Conservation (phyloP, 2,888 invertebrate genomes). For the Nemurella pictetii region DNA sequence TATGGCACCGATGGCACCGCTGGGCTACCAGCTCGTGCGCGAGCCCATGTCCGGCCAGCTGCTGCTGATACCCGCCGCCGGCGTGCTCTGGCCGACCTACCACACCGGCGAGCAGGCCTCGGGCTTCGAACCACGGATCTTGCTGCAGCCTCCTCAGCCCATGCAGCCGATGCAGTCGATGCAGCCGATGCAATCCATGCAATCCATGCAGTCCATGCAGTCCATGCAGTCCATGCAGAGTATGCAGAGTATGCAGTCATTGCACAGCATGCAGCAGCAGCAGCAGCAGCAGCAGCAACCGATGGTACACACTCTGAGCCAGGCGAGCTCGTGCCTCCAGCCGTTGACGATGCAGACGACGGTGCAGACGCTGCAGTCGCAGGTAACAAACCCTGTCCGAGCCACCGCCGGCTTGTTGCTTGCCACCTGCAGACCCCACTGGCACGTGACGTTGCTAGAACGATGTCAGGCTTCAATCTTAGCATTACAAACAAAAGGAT, state of each 20-base stretch:
- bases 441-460: no score
- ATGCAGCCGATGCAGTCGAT: constrained; percentile 48
- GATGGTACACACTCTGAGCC: not conserved
- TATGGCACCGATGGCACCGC: constrained; percentile 65
- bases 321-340: no score
- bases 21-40: constrained; percentile 83
- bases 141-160: constrained; percentile 58
- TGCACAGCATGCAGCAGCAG: constrained; percentile 51
- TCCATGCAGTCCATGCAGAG: constrained; percentile 49
- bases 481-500: no score
- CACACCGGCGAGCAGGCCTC: constrained; percentile 50
- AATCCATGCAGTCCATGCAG: constrained; percentile 55
- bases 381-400: not conserved
- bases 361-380: constrained; percentile 27
- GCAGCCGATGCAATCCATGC: constrained; percentile 51
- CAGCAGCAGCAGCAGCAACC: constrained; percentile 33
- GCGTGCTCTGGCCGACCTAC: constrained; percentile 75
- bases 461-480: no score
- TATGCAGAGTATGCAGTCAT: constrained; percentile 49
- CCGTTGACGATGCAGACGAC: constrained; percentile 43
- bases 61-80: constrained; percentile 74
- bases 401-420: constrained; percentile 32
- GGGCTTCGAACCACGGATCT: constrained; percentile 53
- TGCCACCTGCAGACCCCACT: no score
- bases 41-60: constrained; percentile 84